Evolutionary conservation across 2,888 invertebrate species (phyloP).

Genomic region (Saturnia pavonia): DNA sequence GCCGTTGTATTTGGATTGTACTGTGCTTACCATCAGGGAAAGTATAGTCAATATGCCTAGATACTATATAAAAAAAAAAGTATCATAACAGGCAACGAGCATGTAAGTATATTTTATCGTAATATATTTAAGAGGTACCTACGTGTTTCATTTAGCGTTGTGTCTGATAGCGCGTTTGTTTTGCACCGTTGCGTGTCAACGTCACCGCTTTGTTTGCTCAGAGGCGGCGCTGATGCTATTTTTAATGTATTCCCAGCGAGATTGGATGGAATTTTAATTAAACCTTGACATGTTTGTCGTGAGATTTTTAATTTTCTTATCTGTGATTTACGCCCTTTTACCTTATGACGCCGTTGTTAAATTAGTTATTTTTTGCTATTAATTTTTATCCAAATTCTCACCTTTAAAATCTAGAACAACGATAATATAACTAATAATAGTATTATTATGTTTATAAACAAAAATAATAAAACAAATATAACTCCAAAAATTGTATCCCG

Average conservation of each 20-base stretch:
- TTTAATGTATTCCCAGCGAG: conserved; percentile 2
- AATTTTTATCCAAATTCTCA: too few relatives aligned
- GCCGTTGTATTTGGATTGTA: too few relatives aligned
- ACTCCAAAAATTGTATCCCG: too few relatives aligned
- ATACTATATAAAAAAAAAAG: too few relatives aligned
- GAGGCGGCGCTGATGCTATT: conserved; percentile 2
- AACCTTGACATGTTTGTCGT: conserved; percentile 10
- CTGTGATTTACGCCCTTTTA: background rate
- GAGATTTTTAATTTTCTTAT: background rate
- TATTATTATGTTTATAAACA: too few relatives aligned
- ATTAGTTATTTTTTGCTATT: too few relatives aligned
- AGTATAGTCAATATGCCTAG: too few relatives aligned
- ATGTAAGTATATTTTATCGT: background rate
- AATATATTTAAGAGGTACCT: background rate
- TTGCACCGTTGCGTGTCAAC: background rate
- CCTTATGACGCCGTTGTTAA: background rate
- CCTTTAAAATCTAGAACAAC: too few relatives aligned
- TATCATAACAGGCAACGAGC: too few relatives aligned
- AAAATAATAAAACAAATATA: too few relatives aligned
- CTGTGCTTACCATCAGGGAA: too few relatives aligned
- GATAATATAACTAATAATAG: too few relatives aligned
- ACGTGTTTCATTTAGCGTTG: background rate
- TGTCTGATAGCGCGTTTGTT: conserved; percentile 8
- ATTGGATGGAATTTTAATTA: conserved; percentile 13
- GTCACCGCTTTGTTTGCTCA: background rate